These are phyloP conservation scores for Characodon lateralis DNA, from an alignment of 2,797 vertebrate species.

Conservation along the genomic window DNA sequence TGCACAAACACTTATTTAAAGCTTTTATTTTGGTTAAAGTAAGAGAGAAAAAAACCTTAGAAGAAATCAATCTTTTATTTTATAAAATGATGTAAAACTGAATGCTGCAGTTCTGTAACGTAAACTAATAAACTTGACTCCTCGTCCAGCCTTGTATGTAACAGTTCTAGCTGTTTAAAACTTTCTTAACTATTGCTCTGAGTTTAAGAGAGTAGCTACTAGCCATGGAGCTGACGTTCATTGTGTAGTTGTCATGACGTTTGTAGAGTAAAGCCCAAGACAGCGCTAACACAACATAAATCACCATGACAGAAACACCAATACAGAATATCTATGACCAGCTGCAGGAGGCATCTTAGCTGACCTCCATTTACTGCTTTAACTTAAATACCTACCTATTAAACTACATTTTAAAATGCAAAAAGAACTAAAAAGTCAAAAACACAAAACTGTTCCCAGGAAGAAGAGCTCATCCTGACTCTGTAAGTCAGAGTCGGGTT, in stretches of 20 bases:
- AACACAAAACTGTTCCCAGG: neutral
- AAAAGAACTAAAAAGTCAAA: neutral
- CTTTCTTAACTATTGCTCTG: too few species aligned
- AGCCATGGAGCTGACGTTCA: neutral
- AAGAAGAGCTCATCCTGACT: neutral
- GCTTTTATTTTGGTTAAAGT: neutral
- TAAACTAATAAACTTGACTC: too few species aligned
- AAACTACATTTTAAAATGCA: neutral
- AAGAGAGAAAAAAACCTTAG: too few species aligned
- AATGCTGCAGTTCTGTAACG: too few species aligned
- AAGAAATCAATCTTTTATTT: too few species aligned
- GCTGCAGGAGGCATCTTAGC: conserved; percentile 16
- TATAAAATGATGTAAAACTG: too few species aligned
- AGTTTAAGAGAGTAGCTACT: neutral
- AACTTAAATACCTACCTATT: neutral
- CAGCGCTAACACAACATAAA: conserved; percentile 14
- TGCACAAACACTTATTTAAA: neutral
- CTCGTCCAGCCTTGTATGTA: too few species aligned
- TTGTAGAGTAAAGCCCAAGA: conserved; percentile 3
- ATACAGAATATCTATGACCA: conserved; percentile 12
- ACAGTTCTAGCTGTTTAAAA: too few species aligned
- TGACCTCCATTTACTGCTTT: neutral
- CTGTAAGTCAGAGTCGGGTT: conserved; percentile 15
- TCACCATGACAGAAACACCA: conserved; percentile 19
- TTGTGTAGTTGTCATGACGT: neutral